Base-by-base conservation (phyloP, 2,797 vertebrate genomes). In the Megaceryle alcyon region DNA sequence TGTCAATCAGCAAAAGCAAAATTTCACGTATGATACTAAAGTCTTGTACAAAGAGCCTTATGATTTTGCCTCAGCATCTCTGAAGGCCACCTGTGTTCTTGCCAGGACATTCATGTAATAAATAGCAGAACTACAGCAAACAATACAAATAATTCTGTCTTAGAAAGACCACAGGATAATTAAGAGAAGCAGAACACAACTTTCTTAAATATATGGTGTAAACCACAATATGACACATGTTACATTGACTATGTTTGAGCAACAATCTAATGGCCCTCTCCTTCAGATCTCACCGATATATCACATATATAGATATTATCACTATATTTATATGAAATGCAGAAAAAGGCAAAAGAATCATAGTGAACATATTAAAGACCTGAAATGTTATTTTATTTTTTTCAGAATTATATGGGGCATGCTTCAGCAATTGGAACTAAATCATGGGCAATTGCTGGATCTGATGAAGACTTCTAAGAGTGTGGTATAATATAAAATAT, bases 81-180 rank as follows among this genome's bases (percentile, higher is more conserved):
- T 57, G 13, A 90, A 75, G 69, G 69, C 85, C 82, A 92, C 92
- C 49, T 65, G 61, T 61, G 37, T 35, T 91, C 82, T 59, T 66
- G 49, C 6, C 59, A 86, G 57, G 44, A 79, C 54, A 21, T 39
- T 31, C 3, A 0, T 33, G 20, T 73, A 92, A 92, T 18, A 6
- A 94, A 22, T 53, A 88, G 86, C 53, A 94, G 69, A 92, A 92
- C 56, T 94, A 71, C 37, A 75, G 69, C 15, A 75, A 56, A 89
- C 51, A 86, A 70, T 46, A 59, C 1, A 0, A 78, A 81, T 65
- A 61, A 88, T 57, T 85, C 48, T 19, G 19, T 86, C 31, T 65
- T 61, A 81, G 44, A 83, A 88, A 71, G 82, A 83, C 63, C 53
- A 61, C 41, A 66, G 29, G 14, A 75, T 80, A 92, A 90, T 93